phyloP scores from a whole-genome alignment of 2,113 vertebrate species.

The Muntiacus reevesi region DNA sequence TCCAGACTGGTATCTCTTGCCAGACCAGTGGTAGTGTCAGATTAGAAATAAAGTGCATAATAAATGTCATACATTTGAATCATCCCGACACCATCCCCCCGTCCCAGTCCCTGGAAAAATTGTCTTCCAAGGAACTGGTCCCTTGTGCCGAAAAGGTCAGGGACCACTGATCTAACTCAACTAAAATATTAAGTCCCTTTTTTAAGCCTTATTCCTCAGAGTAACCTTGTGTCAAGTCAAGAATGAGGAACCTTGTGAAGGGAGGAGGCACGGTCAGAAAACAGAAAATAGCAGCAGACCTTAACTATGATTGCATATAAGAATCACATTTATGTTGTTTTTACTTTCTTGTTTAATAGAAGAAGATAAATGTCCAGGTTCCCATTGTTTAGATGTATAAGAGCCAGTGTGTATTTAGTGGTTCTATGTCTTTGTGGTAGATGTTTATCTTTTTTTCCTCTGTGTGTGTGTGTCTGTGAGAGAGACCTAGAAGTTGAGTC shows the following conservation, averaged over 20 bases:
- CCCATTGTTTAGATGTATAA: neutral
- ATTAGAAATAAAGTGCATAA: neutral
- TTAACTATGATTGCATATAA: neutral
- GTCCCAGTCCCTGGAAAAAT: neutral
- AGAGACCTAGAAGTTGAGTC: neutral
- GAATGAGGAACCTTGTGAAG: neutral
- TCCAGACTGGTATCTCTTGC: neutral
- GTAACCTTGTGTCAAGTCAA: neutral
- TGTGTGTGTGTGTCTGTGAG: neutral
- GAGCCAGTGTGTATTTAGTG: neutral
- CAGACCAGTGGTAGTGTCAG: neutral
- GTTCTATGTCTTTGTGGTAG: neutral
- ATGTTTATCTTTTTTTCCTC: neutral
- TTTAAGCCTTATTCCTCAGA: neutral
- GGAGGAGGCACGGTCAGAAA: neutral
- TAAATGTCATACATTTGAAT: neutral
- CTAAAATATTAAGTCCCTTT: neutral
- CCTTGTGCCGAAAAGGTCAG: neutral
- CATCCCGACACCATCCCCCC: neutral
- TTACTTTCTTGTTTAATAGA: neutral
- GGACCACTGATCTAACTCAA: neutral
- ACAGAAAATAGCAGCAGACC: neutral
- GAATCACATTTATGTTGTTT: neutral
- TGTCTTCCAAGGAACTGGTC: neutral
- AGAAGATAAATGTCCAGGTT: neutral